phyloP scores from a whole-genome alignment of 2,888 invertebrate genomes.

The Melanostoma mellinum region DNA sequence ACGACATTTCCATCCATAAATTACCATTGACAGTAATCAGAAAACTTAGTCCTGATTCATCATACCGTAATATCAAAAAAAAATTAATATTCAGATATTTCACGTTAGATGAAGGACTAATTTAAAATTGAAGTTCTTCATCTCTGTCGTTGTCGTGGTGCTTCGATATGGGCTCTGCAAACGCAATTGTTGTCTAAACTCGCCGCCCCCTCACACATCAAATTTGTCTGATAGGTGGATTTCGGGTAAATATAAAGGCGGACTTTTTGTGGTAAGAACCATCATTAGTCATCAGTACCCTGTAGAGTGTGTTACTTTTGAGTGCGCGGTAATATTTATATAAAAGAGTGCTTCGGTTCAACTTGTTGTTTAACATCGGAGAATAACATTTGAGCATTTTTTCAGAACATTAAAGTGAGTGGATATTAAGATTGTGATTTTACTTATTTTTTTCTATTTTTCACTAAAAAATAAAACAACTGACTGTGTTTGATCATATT shows the following conservation, averaged over 20 bases:
- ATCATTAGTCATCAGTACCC: slow-evolving; percentile 67
- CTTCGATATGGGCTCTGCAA: slow-evolving; percentile 28
- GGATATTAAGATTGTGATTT: slow-evolving; percentile 9
- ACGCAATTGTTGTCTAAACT: slow-evolving; percentile 15
- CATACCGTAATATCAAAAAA: slow-evolving; percentile 22
- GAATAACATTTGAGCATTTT: slow-evolving; percentile 6
- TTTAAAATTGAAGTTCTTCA: slow-evolving; percentile 66
- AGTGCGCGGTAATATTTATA: slow-evolving; percentile 41
- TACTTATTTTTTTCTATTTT: neutral
- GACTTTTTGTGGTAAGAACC: slow-evolving; percentile 35
- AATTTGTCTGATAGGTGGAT: slow-evolving; percentile 43
- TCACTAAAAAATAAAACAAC: too few species aligned
- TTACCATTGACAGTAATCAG: slow-evolving; percentile 72
- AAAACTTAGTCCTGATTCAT: slow-evolving; percentile 71
- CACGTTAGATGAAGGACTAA: slow-evolving; percentile 44
- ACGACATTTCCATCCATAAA: slow-evolving; percentile 51
- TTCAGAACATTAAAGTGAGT: slow-evolving; percentile 37
- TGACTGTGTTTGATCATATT: too few species aligned
- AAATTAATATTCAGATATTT: slow-evolving; percentile 66
- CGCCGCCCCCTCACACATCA: slow-evolving; percentile 26
- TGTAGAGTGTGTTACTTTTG: slow-evolving; percentile 45
- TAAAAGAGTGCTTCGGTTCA: neutral
- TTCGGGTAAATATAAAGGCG: slow-evolving; percentile 58
- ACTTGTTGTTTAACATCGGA: slow-evolving; percentile 7
- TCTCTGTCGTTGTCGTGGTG: slow-evolving; percentile 32